Base-by-base conservation (phyloP, 2,888 invertebrate species). In the Andricus quercusramuli region DNA sequence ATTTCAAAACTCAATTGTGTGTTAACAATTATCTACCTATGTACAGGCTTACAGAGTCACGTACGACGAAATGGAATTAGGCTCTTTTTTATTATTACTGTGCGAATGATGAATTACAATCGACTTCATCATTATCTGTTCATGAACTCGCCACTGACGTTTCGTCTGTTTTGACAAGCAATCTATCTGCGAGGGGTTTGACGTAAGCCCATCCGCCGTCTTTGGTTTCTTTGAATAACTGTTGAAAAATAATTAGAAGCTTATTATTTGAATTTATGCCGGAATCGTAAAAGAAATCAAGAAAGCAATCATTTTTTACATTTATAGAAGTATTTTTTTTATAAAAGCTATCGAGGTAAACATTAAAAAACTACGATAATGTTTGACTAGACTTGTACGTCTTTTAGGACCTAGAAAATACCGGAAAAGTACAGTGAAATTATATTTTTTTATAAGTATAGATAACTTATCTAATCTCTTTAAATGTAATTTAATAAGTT, bases 141-240 rank as follows among this genome's bases (percentile, higher is more conserved):
- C 77, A 82, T 22, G 81, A 80, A 29, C 64, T 78, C 32, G 84
- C 83, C 13, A 81, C 70, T 59, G 78, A 80, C 22, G 80, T 77
- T 82, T 88, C 85, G 51, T 89, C 86, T n/a, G 85, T 81, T 78
- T 83, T 85, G 68, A 74, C 74, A 64, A 87, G 84, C 66, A 93
- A 84, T 87, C 95, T 94, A 83, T 93, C 94, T 83, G 90, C 93
- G 56, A 95, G 93, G 5, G 95, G 94, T 32, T 91, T 89, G 84
- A 92, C 93, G 91, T 94, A 95, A 82, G 94, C 93, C 95, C 95
- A 95, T 0, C 94, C 94, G 51, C 94, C 95, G 68, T 96, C 96
- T 88, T 95, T 96, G 13, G 95, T 95, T 88, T 95, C 94, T 86
- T 94, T 95, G 93, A 97, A 97, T 78, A 95, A 89, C 96, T 96